Evolutionary conservation across 2,113 vertebrate species (phyloP), one percentile per base, ranked within the genome.

Genomic region (Macheiramphus alcinus): DNA sequence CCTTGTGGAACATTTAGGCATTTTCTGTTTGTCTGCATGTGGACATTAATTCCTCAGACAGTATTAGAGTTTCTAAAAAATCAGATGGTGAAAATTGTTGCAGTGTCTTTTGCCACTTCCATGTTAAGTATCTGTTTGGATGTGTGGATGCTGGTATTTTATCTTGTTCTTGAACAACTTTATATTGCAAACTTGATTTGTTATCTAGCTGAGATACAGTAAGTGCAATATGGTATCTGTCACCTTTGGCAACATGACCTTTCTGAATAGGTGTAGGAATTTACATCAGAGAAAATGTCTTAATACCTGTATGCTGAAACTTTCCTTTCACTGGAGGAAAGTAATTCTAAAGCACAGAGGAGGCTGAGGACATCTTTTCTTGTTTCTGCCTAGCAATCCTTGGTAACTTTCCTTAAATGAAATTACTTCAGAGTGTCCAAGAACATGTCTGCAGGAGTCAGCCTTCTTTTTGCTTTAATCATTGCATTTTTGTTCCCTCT

Each of bases 21-120:
- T 94, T 92, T 96, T 96, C 92, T 10, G 25, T 96, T 95, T 94
- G 78, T 94, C 93, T 95, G 84, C 71, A 55, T n/a, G 22, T 79
- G 38, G 61, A 86, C 65, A 40, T 87, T 76, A 85, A 92, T 93
- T 93, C 73, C 79, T 93, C 53, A 78, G 80, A 85, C 83, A 91
- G 90, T 87, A 92, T 91, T 82, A 95, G 89, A 82, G 62, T 68
- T 95, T 96, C 92, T 87, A 12, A 72, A 87, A 76, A 96, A 95
- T 93, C 58, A 87, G 91, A 89, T 71, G 68, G 67, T 93, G 80
- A 68, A 91, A 74, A 93, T 11, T 79, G 89, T 93, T 94, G 71
- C 58, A 62, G 36, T 65, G 48, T 86, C 70, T 94, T 93, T 81
- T 96, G 92, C 66, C 62, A 68, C 93, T 96, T 95, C 62, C 78